Percentiles rank a stretch among this genome's conserved stretches.
These are phyloP conservation scores for Metaphire vulgaris DNA, from an alignment of 1,140 invertebrate species.

Conservation along the genomic window DNA sequence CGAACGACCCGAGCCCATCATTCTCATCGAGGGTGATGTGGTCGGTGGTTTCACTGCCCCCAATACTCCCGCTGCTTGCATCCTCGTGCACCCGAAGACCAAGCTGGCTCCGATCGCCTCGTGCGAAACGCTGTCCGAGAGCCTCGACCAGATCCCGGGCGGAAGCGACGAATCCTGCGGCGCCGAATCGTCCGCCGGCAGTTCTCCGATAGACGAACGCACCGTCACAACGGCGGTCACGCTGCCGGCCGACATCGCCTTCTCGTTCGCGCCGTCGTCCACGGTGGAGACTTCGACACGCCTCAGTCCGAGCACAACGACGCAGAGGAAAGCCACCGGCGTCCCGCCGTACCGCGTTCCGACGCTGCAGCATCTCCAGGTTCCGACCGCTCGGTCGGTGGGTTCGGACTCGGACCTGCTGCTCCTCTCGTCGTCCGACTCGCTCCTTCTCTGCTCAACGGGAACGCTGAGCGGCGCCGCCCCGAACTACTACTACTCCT, in stretches of 20 bases:
- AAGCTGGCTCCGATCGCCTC: conserved; percentile 49
- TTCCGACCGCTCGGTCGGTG: background rate
- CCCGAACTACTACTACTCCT: conserved; percentile 56
- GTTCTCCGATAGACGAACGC: conserved; percentile 9
- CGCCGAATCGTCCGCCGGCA: background rate
- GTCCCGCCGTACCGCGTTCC: background rate
- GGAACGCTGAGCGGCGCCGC: conserved; percentile 36
- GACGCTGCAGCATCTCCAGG: background rate
- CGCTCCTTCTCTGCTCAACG: background rate
- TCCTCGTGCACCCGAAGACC: too few species aligned
- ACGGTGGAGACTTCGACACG: background rate
- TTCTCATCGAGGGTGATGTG: background rate
- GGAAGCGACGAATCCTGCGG: conserved; percentile 12
- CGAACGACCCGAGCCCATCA: background rate
- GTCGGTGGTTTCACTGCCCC: conserved; percentile 24
- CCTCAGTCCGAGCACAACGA: background rate
- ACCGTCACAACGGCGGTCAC: conserved; percentile 18
- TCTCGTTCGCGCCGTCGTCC: background rate
- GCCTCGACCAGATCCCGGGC: conserved; percentile 6
- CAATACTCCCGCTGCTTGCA: conserved; percentile 35
- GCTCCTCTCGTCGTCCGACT: too few species aligned
- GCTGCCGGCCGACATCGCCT: background rate
- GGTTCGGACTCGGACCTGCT: background rate
- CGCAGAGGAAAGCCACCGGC: too few species aligned
- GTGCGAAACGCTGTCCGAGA: conserved; percentile 47